phyloP scores from a whole-genome alignment of 2,797 vertebrate genomes.

The Triplophysa bombifrons region DNA sequence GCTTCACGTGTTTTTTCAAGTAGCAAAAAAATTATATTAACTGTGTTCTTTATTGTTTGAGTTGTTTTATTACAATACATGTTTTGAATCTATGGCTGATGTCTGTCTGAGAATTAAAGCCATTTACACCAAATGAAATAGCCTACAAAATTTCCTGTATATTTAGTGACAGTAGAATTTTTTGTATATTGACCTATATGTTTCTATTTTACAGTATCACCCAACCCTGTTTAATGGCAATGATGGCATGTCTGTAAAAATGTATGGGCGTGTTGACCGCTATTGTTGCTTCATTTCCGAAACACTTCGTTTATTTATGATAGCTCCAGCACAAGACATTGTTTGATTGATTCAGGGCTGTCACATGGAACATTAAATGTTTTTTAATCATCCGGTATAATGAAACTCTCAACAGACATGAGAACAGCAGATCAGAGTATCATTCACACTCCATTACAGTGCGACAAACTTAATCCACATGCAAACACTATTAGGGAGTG shows the following conservation, averaged over 20 bases:
- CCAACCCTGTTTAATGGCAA: not conserved
- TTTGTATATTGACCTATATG: not conserved
- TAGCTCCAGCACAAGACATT: not conserved
- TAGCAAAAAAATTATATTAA: too few relatives aligned
- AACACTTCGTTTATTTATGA: constrained; percentile 12
- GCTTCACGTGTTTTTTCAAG: too few relatives aligned
- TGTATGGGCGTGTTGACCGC: constrained; percentile 9
- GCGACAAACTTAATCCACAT: constrained; percentile 20
- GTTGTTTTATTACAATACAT: too few relatives aligned
- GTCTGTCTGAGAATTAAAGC: too few relatives aligned
- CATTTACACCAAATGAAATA: too few relatives aligned
- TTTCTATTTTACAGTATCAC: not conserved
- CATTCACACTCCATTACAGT: constrained; percentile 6
- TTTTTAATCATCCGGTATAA: not conserved
- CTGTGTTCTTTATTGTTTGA: too few relatives aligned
- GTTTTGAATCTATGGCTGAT: not conserved
- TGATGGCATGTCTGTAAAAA: not conserved
- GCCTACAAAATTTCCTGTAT: too few relatives aligned
- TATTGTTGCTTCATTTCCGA: constrained; percentile 24
- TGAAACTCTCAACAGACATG: constrained; percentile 9
- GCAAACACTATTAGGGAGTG: constrained; percentile 37
- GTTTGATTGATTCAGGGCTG: not conserved
- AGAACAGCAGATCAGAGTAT: constrained; percentile 15
- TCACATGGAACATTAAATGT: constrained; percentile 6
- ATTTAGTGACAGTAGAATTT: not conserved